Percentiles rank a stretch among this genome's conserved stretches.
These are phyloP conservation scores for Caradrina kadenii DNA, from an alignment of 2,888 invertebrate genomes.

Conservation along the genomic window DNA sequence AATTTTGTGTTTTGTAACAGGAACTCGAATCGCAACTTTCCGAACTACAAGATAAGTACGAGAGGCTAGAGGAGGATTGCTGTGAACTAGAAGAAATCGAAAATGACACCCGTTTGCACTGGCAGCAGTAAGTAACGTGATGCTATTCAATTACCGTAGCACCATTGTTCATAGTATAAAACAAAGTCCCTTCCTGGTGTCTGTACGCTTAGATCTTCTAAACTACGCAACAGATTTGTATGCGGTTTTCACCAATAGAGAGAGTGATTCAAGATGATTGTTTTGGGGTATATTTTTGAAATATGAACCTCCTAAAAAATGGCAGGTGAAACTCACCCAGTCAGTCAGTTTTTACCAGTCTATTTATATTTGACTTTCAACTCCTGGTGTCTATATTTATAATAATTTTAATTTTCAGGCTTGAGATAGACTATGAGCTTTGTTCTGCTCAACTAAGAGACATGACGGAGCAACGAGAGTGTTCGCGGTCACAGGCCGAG, in stretches of 20 bases:
- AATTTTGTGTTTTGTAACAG: conserved; percentile 68
- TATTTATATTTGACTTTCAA: too few relatives aligned
- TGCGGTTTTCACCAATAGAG: too few relatives aligned
- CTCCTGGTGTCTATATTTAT: neutral
- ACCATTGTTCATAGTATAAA: too few relatives aligned
- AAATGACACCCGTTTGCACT: conserved; percentile 92
- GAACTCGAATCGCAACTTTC: conserved; percentile 89
- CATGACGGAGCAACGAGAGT: conserved; percentile 90
- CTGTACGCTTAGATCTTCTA: too few relatives aligned
- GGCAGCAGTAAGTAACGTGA: conserved; percentile 88
- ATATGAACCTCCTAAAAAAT: too few relatives aligned
- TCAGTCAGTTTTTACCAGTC: too few relatives aligned
- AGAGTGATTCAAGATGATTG: too few relatives aligned
- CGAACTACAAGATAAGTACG: conserved; percentile 91
- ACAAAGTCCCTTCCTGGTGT: too few relatives aligned
- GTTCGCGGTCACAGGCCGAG: conserved; percentile 88
- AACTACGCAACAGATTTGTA: too few relatives aligned
- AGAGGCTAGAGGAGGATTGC: conserved; percentile 92
- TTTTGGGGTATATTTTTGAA: too few relatives aligned
- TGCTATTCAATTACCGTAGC: conserved; percentile 21
- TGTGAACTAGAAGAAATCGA: conserved; percentile 94
- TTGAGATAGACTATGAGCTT: conserved; percentile 92
- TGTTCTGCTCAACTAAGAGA: conserved; percentile 90
- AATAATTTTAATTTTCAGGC: conserved; percentile 73
- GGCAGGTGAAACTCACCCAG: too few relatives aligned